phyloP scores from a whole-genome alignment of 1,140 invertebrate species.

The Choristoneura fumiferana region DNA sequence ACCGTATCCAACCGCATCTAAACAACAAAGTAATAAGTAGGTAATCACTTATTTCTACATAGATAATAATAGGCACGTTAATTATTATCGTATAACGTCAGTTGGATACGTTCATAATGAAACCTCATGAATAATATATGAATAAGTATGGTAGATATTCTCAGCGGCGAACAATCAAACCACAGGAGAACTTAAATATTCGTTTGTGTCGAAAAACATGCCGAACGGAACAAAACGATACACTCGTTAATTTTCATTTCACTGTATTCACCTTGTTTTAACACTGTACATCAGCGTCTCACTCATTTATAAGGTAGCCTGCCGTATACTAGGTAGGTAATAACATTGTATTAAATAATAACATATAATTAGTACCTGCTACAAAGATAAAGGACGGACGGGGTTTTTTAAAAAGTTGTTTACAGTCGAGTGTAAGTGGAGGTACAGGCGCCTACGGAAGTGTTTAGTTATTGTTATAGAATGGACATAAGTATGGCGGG shows the following conservation, averaged over 20 bases:
- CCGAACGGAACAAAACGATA: constrained; percentile 46
- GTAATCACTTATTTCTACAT: constrained; percentile 27
- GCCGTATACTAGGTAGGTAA: constrained; percentile 53
- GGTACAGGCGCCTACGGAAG: constrained; percentile 49
- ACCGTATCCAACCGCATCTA: constrained; percentile 35
- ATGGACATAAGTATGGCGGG: neutral
- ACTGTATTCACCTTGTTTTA: constrained; percentile 41
- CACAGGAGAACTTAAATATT: constrained; percentile 39
- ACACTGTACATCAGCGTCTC: constrained; percentile 41
- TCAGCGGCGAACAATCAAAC: constrained; percentile 38
- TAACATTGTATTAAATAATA: constrained; percentile 71
- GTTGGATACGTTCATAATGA: constrained; percentile 47
- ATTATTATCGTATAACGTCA: constrained; percentile 40
- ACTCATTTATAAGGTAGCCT: constrained; percentile 41
- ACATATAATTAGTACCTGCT: constrained; percentile 68
- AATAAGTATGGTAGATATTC: constrained; percentile 29
- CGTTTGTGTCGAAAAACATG: constrained; percentile 37
- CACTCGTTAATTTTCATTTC: constrained; percentile 45
- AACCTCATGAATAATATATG: constrained; percentile 50
- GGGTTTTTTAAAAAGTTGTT: constrained; percentile 67
- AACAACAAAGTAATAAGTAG: constrained; percentile 38
- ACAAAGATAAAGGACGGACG: constrained; percentile 64
- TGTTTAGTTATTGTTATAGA: constrained; percentile 17
- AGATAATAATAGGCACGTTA: constrained; percentile 43
- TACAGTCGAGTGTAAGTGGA: constrained; percentile 61